Evolutionary conservation across 2,797 vertebrate genomes (phyloP).

Genomic region (Tragopan temminckii): DNA sequence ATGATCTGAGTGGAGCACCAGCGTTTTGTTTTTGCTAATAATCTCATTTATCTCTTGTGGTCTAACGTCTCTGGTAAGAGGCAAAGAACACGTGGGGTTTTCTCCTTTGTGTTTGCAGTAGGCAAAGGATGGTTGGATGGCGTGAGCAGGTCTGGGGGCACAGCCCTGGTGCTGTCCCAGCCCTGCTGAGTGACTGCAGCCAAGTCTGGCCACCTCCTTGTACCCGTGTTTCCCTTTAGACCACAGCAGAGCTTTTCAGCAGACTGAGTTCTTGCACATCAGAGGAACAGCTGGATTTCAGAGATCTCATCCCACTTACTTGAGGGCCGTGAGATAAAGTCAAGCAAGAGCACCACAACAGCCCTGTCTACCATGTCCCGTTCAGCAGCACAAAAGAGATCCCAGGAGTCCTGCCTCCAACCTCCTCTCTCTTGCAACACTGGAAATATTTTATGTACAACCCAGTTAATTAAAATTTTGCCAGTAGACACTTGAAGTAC

Average conservation of each 20-base stretch:
- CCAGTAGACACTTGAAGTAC: constrained; percentile 63
- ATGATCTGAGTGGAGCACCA: constrained; percentile 53
- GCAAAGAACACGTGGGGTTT: neutral
- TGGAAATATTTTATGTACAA: constrained; percentile 39
- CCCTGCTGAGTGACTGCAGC: neutral
- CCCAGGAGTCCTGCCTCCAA: neutral
- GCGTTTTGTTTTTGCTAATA: constrained; percentile 54
- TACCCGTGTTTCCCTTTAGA: neutral
- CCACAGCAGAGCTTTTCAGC: neutral
- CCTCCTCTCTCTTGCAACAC: neutral
- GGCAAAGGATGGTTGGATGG: neutral
- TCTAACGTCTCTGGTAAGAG: constrained; percentile 65
- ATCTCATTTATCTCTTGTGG: constrained; percentile 65
- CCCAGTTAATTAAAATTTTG: constrained; percentile 57
- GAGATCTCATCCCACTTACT: neutral
- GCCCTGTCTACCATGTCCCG: neutral
- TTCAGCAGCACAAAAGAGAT: neutral
- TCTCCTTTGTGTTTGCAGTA: constrained; percentile 1
- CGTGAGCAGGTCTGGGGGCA: rapidly evolving
- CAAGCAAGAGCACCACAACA: neutral
- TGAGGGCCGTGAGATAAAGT: neutral
- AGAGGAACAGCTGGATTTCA: neutral
- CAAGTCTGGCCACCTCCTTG: neutral
- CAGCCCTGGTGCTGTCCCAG: neutral
- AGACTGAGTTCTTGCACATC: neutral